phyloP scores from a whole-genome alignment of 2,888 invertebrate genomes.

The Temnothorax rugatulus region DNA sequence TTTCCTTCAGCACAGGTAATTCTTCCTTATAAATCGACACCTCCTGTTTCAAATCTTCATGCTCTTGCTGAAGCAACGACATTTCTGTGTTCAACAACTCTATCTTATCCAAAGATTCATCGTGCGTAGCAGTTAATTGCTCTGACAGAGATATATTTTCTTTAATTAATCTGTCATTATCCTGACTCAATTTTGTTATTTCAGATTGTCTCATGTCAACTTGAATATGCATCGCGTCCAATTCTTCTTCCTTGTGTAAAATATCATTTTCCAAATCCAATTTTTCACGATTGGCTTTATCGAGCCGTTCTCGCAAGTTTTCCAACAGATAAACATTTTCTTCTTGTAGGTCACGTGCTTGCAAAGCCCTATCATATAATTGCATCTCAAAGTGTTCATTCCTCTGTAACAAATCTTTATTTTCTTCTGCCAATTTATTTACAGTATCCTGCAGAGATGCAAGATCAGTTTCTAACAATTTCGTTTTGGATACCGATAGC shows the following conservation, averaged over 20 bases:
- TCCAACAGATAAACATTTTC: constrained; percentile 73
- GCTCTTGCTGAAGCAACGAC: constrained; percentile 80
- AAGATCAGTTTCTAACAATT: constrained; percentile 86
- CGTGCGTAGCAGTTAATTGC: constrained; percentile 79
- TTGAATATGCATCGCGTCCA: constrained; percentile 85
- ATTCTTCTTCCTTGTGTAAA: constrained; percentile 87
- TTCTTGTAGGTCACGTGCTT: constrained; percentile 49
- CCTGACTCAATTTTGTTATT: constrained; percentile 69
- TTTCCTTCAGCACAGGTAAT: constrained; percentile 83
- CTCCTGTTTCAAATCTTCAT: constrained; percentile 76
- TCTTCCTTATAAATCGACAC: constrained; percentile 58
- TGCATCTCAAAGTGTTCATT: constrained; percentile 80
- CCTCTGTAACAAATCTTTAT: constrained; percentile 77
- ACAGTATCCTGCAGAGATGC: constrained; percentile 84
- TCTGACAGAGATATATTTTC: constrained; percentile 81
- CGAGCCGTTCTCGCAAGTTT: constrained; percentile 76
- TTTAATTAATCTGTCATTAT: constrained; percentile 77
- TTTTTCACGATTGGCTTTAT: constrained; percentile 86
- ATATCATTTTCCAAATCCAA: constrained; percentile 89
- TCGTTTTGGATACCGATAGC: constrained; percentile 82
- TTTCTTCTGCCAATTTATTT: constrained; percentile 85
- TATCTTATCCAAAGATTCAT: constrained; percentile 81
- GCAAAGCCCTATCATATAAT: constrained; percentile 69
- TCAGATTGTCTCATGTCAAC: constrained; percentile 66
- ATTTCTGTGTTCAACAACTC: constrained; percentile 83